Base-by-base conservation (phyloP, 2,113 vertebrate genomes). In the Scomber scombrus region DNA sequence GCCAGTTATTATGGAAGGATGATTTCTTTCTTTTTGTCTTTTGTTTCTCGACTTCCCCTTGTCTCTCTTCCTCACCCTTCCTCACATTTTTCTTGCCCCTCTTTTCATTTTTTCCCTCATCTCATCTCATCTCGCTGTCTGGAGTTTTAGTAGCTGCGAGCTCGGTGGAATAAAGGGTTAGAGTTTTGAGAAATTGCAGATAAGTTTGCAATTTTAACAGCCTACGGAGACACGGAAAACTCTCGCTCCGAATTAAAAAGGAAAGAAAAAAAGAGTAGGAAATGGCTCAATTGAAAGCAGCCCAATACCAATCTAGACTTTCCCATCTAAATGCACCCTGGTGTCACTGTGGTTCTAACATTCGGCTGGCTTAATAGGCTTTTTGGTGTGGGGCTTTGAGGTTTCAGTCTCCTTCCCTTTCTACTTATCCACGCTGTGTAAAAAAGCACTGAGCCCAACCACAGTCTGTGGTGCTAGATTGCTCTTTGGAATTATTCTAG, bases 1-100 rank as follows among this genome's bases (percentile, higher is more conserved):
- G 83, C 73, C 85, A 55, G 57, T 90, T 80, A 78, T 85, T 74
- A 88, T 13, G 43, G 54, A 23, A 7, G 71, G 46, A 9, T 52
- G 58, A 49, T 82, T 73, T 61, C 61, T 55, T 15, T 72, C 15
- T 19, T 34, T 55, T 60, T 29, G 5, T 68, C 68, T 31, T 19
- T 34, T 55, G 64, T 29, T 7, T 68, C 68, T 31, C 15, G 45
- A 8, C 0, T 21, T 45, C 75, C 18, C 16, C 45, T 9, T 47
- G 6, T 71, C 66, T 51, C 18, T 45, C 56, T 6, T 18, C 31
- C 21, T 51, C 40, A 26, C 40, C 26, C 61, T 49, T 76, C 54
- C 55, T 56, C 49, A 18, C 45, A 26, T 13, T 71, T 26, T 57
- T 19, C 21, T 55, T 15, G 10, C 34, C 19, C 43, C 62, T 68